phyloP scores from a whole-genome alignment of 2,888 invertebrate genomes.

The Hetaerina titia region DNA sequence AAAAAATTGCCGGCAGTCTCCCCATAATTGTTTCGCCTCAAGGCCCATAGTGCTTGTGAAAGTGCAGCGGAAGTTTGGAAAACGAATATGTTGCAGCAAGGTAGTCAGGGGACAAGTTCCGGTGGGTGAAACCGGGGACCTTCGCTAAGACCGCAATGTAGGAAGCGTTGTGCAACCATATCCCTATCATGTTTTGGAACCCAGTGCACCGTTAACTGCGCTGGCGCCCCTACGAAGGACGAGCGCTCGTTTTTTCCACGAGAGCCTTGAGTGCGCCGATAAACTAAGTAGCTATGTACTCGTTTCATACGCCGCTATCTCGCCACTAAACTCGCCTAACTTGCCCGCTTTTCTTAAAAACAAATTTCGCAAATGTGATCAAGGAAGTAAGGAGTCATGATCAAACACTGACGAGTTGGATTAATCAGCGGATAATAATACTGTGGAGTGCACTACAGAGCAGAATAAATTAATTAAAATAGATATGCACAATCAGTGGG shows the following conservation, averaged over 20 bases:
- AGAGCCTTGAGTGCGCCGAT: conserved; percentile 25
- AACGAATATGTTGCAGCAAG: conserved; percentile 19
- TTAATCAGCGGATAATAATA: no score
- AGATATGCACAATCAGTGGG: no score
- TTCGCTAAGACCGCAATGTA: conserved; percentile 50
- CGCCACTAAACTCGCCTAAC: background rate
- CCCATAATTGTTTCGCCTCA: background rate
- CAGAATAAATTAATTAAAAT: no score
- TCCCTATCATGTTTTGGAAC: conserved; percentile 60
- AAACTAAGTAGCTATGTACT: background rate
- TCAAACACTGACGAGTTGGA: no score
- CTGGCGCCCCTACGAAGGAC: conserved; percentile 28
- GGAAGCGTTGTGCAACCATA: conserved; percentile 56
- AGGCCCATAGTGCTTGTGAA: background rate
- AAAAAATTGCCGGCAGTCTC: background rate
- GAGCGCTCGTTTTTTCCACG: background rate
- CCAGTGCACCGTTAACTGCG: conserved; percentile 53
- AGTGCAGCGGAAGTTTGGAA: conserved; percentile 39
- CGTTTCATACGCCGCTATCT: background rate
- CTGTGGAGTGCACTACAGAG: no score
- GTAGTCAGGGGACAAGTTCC: conserved; percentile 34
- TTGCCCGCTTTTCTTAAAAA: no score
- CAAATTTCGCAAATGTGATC: no score
- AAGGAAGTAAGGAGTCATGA: no score
- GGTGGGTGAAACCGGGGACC: conserved; percentile 45